Evolutionary conservation across 2,888 invertebrate species (phyloP).

Genomic region (Diaphora mendica): DNA sequence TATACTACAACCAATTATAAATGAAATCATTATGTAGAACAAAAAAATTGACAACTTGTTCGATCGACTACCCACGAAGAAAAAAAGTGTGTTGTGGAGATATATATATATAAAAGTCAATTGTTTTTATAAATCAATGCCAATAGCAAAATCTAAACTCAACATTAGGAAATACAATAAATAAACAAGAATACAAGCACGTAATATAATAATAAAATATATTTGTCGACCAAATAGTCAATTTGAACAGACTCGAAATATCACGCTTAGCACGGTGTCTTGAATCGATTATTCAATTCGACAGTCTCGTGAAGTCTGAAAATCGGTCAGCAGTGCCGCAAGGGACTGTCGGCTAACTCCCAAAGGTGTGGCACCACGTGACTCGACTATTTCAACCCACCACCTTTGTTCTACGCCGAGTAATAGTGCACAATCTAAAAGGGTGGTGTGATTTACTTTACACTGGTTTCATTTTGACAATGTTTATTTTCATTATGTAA

Average conservation of each 20-base stretch:
- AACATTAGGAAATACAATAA: constrained; percentile 15
- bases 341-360: constrained; percentile 56
- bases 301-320: constrained; percentile 72
- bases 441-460: constrained; percentile 36
- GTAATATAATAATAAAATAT: constrained; percentile 28
- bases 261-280: constrained; percentile 52
- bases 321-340: constrained; percentile 72
- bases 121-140: background rate
- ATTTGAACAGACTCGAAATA: constrained; percentile 44
- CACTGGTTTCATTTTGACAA: constrained; percentile 25
- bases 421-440: constrained; percentile 42
- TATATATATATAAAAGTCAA: no score
- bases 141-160: background rate
- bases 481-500: constrained; percentile 23
- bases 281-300: constrained; percentile 78
- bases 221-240: constrained; percentile 28
- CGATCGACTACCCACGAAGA: no score
- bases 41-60: no score
- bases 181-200: constrained; percentile 7
- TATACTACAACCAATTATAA: no score
- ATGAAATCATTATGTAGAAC: no score
- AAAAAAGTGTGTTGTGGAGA: no score
- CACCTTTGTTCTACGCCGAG: constrained; percentile 58
- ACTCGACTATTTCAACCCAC: constrained; percentile 63
- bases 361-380: constrained; percentile 68